These are phyloP conservation scores for Calliphora vomitoria DNA, from an alignment of 2,888 invertebrate genomes.

Conservation along the genomic window DNA sequence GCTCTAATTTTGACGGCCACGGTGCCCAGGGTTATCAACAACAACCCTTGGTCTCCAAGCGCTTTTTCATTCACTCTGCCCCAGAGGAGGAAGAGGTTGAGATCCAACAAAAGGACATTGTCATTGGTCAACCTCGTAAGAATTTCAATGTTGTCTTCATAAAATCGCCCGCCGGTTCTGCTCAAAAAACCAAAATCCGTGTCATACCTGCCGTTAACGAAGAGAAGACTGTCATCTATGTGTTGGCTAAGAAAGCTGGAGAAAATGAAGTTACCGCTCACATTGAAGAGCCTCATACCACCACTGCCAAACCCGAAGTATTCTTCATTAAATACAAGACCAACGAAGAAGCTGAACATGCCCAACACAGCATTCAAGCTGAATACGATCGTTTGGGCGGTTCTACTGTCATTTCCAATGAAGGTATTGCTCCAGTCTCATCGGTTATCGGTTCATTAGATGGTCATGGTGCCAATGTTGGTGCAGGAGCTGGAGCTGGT, in stretches of 20 bases:
- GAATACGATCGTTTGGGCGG: slow-evolving; percentile 77
- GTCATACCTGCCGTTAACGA: slow-evolving; percentile 76
- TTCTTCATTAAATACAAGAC: slow-evolving; percentile 77
- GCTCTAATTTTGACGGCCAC: slow-evolving; percentile 27
- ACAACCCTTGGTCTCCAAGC: slow-evolving; percentile 71
- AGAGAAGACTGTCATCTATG: slow-evolving; percentile 77
- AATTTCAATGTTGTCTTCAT: slow-evolving; percentile 77
- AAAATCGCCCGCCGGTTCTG: slow-evolving; percentile 72
- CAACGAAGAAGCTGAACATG: slow-evolving; percentile 76
- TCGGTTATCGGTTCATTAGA: slow-evolving; percentile 76
- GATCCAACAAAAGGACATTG: slow-evolving; percentile 67
- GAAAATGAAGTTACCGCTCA: slow-evolving; percentile 74
- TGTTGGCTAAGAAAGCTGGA: slow-evolving; percentile 76
- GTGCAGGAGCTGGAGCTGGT: slow-evolving; percentile 7
- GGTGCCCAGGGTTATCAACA: slow-evolving; percentile 42
- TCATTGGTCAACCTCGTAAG: slow-evolving; percentile 74
- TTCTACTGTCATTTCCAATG: slow-evolving; percentile 75
- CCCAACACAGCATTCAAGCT: slow-evolving; percentile 76
- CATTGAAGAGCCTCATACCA: slow-evolving; percentile 71
- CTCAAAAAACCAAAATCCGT: slow-evolving; percentile 69
- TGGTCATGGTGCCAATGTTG: slow-evolving; percentile 45
- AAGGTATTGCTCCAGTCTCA: slow-evolving; percentile 74
- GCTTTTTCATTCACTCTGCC: slow-evolving; percentile 76
- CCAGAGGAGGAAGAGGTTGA: slow-evolving; percentile 76
- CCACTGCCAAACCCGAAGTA: slow-evolving; percentile 76